Evolutionary conservation across 2,113 vertebrate species (phyloP).

Genomic region (Poecile atricapillus): DNA sequence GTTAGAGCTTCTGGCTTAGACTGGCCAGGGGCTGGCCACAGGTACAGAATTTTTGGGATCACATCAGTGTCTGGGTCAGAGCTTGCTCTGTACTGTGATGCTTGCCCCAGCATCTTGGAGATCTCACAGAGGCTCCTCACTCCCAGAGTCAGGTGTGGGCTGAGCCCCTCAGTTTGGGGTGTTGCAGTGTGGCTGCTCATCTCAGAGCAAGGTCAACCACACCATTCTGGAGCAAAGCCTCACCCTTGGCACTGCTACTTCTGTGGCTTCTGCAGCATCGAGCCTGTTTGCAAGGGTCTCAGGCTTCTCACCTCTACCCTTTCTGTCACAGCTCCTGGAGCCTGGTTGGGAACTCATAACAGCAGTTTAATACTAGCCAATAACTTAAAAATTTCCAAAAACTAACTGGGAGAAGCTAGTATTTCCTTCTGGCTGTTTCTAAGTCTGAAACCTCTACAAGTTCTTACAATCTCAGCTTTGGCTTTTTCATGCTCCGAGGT

Average conservation of each 20-base stretch:
- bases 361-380: neutral
- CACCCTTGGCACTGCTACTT: neutral
- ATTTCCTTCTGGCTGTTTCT: neutral
- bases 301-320: neutral
- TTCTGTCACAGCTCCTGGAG: neutral
- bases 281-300: neutral
- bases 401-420: accelerated
- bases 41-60: neutral
- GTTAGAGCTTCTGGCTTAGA: neutral
- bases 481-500: neutral
- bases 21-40: neutral
- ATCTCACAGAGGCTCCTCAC: neutral
- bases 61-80: accelerated
- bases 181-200: neutral
- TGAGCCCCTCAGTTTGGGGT: neutral
- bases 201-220: neutral
- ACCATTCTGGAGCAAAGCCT: neutral
- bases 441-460: neutral
- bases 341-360: neutral
- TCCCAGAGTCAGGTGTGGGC: neutral
- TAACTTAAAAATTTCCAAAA: neutral
- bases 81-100: neutral
- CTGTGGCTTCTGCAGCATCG: neutral
- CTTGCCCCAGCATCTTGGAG: neutral
- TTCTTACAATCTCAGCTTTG: neutral